Conservation (phyloP, 2,113 vertebrate genomes). For the Hystrix cristata region DNA sequence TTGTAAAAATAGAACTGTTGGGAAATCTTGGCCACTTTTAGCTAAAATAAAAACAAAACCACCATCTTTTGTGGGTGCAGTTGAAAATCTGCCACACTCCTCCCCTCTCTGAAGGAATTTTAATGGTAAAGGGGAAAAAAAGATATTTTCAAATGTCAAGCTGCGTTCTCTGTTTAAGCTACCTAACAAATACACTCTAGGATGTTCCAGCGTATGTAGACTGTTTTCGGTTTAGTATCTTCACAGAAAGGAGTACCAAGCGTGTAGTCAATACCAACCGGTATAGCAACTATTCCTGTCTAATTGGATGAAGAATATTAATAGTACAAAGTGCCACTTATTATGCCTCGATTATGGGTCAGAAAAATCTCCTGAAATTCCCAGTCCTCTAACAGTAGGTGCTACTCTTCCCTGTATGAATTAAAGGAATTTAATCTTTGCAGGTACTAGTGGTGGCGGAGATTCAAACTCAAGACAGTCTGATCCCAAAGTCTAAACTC, state of each 20-base stretch:
- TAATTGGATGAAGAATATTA: background rate
- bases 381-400: background rate
- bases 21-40: constrained; percentile 90
- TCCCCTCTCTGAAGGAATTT: constrained; percentile 77
- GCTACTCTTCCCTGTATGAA: background rate
- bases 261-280: background rate
- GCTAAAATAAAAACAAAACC: constrained; percentile 87
- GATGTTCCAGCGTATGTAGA: background rate
- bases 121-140: constrained; percentile 74
- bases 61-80: constrained; percentile 84
- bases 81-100: constrained; percentile 80
- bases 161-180: background rate
- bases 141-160: constrained; percentile 27
- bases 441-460: background rate
- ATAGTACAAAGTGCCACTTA: background rate
- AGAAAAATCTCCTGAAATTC: background rate
- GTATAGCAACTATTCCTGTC: background rate
- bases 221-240: background rate
- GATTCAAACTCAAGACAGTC: constrained; percentile 42
- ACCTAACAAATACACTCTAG: background rate
- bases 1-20: constrained; percentile 93
- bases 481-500: constrained; percentile 38
- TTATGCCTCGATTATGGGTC: background rate
- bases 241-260: background rate
- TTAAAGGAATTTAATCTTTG: background rate